Conservation (phyloP, 2,888 invertebrate genomes). For the Patella ulyssiponensis region DNA sequence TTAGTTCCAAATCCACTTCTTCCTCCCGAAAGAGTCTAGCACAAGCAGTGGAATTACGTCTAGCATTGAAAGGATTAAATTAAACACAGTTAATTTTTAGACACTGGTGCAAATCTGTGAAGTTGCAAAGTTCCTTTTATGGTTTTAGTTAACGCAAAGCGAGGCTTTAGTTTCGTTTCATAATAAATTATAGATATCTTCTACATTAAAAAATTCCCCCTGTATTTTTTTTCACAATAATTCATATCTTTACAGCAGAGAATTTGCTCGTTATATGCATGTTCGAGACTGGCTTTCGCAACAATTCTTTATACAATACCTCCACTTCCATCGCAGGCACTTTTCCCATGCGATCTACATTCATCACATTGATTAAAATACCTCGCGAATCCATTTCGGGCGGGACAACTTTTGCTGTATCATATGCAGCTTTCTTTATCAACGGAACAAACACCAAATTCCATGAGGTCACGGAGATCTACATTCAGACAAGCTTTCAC, state of each 20-base stretch:
- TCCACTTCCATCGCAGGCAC: constrained; percentile 21
- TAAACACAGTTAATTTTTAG: not conserved
- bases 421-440: constrained; percentile 10
- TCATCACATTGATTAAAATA: constrained; percentile 17
- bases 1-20: no score
- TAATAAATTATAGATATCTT: not conserved
- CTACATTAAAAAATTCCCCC: constrained; percentile 8
- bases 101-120: no score
- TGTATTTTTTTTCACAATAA: no score
- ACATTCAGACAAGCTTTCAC: no score
- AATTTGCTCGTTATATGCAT: constrained; percentile 1
- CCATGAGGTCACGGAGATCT: no score
- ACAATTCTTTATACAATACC: constrained; percentile 22
- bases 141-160: not conserved
- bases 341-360: constrained; percentile 14
- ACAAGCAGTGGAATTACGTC: no score
- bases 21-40: no score
- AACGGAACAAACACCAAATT: not conserved
- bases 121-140: no score
- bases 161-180: not conserved
- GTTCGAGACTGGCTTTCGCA: constrained; percentile 15
- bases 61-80: no score
- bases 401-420: constrained; percentile 13
- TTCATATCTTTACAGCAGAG: not conserved
- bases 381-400: not conserved